Conservation (phyloP, 1,140 invertebrate genomes). For the Zaprionus vittiger region DNA sequence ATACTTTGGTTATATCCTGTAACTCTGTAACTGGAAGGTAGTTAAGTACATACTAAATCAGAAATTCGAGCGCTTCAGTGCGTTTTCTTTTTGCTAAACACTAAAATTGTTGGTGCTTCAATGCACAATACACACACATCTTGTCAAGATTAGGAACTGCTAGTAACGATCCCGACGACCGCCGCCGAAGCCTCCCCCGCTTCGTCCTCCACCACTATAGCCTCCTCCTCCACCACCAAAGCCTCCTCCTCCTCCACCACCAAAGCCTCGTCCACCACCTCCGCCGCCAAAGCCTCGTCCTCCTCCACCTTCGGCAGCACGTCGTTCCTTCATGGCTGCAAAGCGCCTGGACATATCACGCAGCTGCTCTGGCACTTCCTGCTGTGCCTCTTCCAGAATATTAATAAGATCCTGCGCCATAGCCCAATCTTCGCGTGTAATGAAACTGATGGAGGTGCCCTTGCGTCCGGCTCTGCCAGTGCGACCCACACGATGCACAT, state of each 20-base stretch:
- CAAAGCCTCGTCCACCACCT: too few relatives aligned
- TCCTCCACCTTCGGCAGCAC: constrained; percentile 84
- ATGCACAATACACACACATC: constrained; percentile 2
- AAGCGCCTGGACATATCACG: constrained; percentile 89
- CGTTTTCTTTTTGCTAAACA: constrained; percentile 28
- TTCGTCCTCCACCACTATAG: constrained; percentile 54
- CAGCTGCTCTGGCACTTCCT: constrained; percentile 90
- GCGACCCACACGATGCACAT: constrained; percentile 94
- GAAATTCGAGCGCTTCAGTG: constrained; percentile 52
- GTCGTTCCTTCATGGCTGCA: constrained; percentile 87
- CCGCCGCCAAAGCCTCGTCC: constrained; percentile 48
- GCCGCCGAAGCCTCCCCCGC: constrained; percentile 23
- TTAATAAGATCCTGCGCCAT: constrained; percentile 92
- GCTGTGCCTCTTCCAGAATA: constrained; percentile 91
- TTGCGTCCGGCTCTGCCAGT: constrained; percentile 94
- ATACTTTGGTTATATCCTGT: background rate
- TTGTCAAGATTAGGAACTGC: background rate
- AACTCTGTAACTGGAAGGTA: background rate
- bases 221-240: constrained; percentile 60
- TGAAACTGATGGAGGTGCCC: constrained; percentile 91
- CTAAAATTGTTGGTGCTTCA: background rate
- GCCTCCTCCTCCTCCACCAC: constrained; percentile 2
- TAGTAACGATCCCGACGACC: constrained; percentile 34
- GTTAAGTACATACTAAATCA: constrained; percentile 15
- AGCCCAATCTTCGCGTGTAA: constrained; percentile 92